phyloP scores from a whole-genome alignment of 30 jellyfish, hydroid and myxozoan genomes.

The Aurelia sp. region DNA sequence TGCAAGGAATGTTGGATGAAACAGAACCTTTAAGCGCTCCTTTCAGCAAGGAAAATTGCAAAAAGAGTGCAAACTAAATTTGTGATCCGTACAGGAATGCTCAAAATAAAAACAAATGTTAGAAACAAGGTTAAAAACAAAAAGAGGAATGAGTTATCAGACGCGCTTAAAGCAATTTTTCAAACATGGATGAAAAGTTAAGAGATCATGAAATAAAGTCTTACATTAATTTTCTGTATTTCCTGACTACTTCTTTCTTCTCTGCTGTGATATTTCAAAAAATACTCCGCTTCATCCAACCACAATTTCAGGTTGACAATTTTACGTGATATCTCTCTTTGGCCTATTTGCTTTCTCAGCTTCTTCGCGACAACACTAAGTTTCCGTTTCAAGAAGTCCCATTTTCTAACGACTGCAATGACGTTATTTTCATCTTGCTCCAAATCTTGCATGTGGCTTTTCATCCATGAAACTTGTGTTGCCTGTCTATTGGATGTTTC shows the following conservation, averaged over 20 bases:
- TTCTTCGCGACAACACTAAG: constrained; percentile 28
- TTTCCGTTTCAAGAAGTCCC: constrained; percentile 51
- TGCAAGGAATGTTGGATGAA: too few relatives aligned
- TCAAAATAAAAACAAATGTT: background rate
- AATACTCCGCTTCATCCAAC: constrained; percentile 72
- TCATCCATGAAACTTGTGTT: constrained; percentile 74
- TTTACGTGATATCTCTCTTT: background rate
- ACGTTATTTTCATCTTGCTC: constrained; percentile 54
- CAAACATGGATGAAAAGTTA: background rate
- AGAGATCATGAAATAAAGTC: background rate
- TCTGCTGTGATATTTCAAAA: constrained; percentile 44
- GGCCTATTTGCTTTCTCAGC: constrained; percentile 12
- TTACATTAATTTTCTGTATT: constrained; percentile 65
- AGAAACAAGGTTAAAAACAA: too few relatives aligned
- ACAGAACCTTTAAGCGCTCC: too few relatives aligned
- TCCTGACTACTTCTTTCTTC: constrained; percentile 59
- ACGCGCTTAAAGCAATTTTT: background rate
- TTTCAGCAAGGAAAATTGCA: too few relatives aligned
- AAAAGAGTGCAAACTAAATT: background rate
- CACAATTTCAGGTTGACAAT: constrained; percentile 26
- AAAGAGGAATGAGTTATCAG: background rate
- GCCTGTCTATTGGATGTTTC: constrained; percentile 50
- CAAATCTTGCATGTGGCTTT: constrained; percentile 30
- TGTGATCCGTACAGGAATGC: background rate
- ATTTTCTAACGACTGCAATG: constrained; percentile 32